A percentile compares a stretch with the other conserved stretches of the same genome.
These are phyloP conservation scores for Drosophila robusta DNA, from an alignment of 2,888 invertebrate species.

Conservation along the genomic window DNA sequence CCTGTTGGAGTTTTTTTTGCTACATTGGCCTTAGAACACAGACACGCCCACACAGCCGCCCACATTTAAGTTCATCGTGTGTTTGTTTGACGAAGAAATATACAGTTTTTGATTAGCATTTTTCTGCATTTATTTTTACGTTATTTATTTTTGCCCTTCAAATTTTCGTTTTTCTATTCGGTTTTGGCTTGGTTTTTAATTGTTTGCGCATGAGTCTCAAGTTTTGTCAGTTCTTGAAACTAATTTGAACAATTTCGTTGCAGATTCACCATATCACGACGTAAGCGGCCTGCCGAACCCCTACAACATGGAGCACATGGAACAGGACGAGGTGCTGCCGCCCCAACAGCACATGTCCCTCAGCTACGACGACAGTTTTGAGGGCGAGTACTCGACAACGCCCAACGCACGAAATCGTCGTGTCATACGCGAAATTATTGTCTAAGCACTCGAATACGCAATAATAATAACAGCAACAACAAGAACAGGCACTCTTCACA, in stretches of 20 bases:
- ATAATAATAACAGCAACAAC: conserved; percentile 25
- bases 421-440: conserved; percentile 97
- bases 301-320: conserved; percentile 92
- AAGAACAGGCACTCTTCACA: conserved; percentile 22
- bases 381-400: conserved; percentile 97
- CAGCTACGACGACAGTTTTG: conserved; percentile 96
- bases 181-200: conserved; percentile 63
- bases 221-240: conserved; percentile 49
- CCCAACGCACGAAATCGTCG: conserved; percentile 96
- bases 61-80: conserved; percentile 46
- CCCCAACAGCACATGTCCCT: conserved; percentile 94
- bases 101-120: conserved; percentile 59
- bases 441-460: conserved; percentile 83
- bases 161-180: conserved; percentile 6
- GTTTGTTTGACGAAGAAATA: conserved; percentile 46
- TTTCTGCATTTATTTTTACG: background rate
- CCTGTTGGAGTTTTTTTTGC: conserved; percentile 17
- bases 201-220: conserved; percentile 71
- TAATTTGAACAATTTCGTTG: conserved; percentile 63
- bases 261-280: conserved; percentile 96
- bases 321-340: conserved; percentile 88
- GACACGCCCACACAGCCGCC: conserved; percentile 17
- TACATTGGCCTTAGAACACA: conserved; percentile 7
- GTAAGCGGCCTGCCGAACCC: conserved; percentile 96
- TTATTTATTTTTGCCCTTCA: background rate